These are phyloP conservation scores for Phylloscopus collybita DNA, from an alignment of 2,797 vertebrate genomes.

Conservation along the genomic window DNA sequence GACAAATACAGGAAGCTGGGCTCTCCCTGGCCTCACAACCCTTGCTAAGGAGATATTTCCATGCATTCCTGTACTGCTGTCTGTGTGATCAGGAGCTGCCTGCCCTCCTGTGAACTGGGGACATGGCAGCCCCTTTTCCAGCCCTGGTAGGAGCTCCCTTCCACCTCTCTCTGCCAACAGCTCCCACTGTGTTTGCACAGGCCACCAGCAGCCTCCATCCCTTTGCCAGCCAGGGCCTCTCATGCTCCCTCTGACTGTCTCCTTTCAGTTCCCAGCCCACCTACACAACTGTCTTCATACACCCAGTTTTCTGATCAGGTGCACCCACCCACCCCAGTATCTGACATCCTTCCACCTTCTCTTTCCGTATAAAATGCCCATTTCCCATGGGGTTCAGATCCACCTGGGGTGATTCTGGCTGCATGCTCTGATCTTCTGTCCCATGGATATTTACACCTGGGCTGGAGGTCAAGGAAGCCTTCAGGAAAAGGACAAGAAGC, in stretches of 20 bases:
- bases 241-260: background rate
- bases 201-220: background rate
- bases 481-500: background rate
- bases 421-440: background rate
- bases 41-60: background rate
- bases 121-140: background rate
- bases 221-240: rapidly evolving
- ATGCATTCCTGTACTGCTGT: background rate
- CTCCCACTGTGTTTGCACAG: background rate
- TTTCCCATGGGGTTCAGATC: background rate
- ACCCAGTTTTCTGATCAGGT: background rate
- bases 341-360: background rate
- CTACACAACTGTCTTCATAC: background rate
- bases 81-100: background rate
- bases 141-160: background rate
- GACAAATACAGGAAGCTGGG: background rate
- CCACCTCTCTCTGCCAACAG: background rate
- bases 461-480: background rate
- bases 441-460: background rate
- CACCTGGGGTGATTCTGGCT: background rate
- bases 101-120: background rate
- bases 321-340: background rate
- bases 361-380: background rate
- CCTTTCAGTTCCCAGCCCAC: background rate
- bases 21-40: background rate